Percentiles rank a stretch among this genome's conserved stretches.
phyloP scores from a whole-genome alignment of 2,797 vertebrate species.

The Tokudaia tokunoshimensis region DNA sequence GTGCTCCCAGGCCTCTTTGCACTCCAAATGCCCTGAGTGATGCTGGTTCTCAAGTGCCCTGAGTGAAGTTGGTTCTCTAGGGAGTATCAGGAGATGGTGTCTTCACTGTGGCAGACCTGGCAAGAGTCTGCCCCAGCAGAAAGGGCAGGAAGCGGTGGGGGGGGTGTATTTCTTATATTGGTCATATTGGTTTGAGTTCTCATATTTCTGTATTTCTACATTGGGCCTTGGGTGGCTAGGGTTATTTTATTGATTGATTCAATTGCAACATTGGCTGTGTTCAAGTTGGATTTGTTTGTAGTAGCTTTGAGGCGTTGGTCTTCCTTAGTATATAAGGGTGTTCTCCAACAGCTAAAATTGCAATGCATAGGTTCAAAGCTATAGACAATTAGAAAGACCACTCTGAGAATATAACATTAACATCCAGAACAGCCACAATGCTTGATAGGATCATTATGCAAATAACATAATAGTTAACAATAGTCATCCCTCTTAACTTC shows the following conservation, averaged over 20 bases:
- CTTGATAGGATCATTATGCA: no score
- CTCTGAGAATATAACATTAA: background rate
- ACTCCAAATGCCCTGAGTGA: no score
- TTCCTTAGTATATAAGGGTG: background rate
- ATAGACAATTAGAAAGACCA: background rate
- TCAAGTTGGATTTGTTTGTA: background rate
- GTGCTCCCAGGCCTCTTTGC: no score
- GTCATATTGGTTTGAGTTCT: background rate
- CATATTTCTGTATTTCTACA: background rate
- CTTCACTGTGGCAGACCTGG: no score
- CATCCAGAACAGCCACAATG: background rate
- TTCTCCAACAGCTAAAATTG: background rate
- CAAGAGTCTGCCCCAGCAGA: no score
- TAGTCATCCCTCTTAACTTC: background rate
- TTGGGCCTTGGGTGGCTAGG: no score
- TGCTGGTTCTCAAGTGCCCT: no score
- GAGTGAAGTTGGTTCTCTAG: no score
- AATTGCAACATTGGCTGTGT: background rate
- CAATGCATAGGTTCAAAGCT: background rate
- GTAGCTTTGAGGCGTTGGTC: background rate
- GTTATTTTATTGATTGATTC: background rate
- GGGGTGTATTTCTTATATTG: background rate
- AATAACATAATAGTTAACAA: background rate
- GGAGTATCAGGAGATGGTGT: no score
- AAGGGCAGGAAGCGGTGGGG: no score